Base-by-base conservation (phyloP, 1,140 invertebrate genomes). In the Himalopsyche phryganea region DNA sequence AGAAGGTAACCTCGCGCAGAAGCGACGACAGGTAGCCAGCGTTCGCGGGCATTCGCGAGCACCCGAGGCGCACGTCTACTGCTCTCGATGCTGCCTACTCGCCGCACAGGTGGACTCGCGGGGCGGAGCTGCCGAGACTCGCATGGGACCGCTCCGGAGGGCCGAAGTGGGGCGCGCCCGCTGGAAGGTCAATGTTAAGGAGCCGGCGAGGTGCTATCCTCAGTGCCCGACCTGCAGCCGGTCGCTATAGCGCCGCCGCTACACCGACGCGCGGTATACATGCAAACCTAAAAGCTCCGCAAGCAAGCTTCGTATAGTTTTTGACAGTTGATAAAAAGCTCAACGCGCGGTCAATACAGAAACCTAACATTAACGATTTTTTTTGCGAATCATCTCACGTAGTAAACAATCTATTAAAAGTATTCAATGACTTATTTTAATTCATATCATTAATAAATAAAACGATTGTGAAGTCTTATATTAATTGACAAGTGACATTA, bases 131-230 rank as follows among this genome's bases (percentile, higher is more conserved):
- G 41, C 19, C 10, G 36, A n/a, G 13, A 13, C 23, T 6, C 32
- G 28, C 23, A 18, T 42, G 20, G 42, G 35, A 17, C 6, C 6
- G 10, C 15, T 44, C 32, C n/a, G 51, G 49, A 10, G 23, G 48
- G 28, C 18, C 20, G n/a, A 38, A 23, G 44, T 15, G 50, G 35
- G 47, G 41, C 19, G 40, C 32, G 52, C 45, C 38, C 51, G 59
- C 51, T 36, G 48, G 55, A 63, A 63, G 61, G 61, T 63, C 61
- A 63, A 63, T 63, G 61, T 63, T 63, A 63, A 63, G 61, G 61
- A 63, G 61, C 61, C 52, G 52, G 14, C 46, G 23, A 28, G 50
- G 41, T 49, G 50, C 40, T 56, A 40, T 45, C 50, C 28, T 59
- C 60, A 52, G 56, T 63, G 52, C 35, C 56, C 56, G 56, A 47